Conservation (phyloP, 2,888 invertebrate genomes). For the Punctoribates punctum region DNA sequence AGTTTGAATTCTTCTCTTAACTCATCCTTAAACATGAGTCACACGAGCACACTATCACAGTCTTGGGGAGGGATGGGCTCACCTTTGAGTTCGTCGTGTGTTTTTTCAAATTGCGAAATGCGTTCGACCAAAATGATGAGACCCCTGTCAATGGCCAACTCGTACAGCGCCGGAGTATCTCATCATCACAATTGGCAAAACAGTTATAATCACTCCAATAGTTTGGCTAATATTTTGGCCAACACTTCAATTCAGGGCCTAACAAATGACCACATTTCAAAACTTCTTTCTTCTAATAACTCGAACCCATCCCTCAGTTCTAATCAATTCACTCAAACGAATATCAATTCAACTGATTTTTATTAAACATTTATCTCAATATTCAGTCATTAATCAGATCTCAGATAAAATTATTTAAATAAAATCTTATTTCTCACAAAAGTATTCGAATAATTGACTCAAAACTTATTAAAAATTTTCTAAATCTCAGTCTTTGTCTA, state of each 20-base stretch:
- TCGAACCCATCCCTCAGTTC: neutral
- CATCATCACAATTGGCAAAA: neutral
- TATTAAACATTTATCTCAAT: neutral
- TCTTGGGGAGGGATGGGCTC: conserved; percentile 8
- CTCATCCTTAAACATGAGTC: neutral
- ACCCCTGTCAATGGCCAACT: conserved; percentile 25
- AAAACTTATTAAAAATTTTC: no score
- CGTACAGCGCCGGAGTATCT: neutral
- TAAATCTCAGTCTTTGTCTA: no score
- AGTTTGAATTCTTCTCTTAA: neutral
- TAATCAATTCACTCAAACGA: neutral
- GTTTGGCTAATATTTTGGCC: conserved; percentile 20
- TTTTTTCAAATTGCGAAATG: neutral
- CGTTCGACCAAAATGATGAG: conserved; percentile 9
- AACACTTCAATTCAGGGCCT: conserved; percentile 29
- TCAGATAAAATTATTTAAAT: no score
- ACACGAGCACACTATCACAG: neutral
- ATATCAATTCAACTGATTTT: neutral
- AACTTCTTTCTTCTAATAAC: neutral
- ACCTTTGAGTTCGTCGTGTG: neutral
- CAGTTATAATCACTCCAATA: conserved; percentile 3
- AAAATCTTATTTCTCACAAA: no score
- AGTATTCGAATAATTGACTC: no score
- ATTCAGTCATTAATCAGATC: neutral
- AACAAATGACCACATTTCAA: conserved; percentile 20